Conservation (phyloP, 2,797 vertebrate genomes). For the Rhynchonycteris naso region DNA sequence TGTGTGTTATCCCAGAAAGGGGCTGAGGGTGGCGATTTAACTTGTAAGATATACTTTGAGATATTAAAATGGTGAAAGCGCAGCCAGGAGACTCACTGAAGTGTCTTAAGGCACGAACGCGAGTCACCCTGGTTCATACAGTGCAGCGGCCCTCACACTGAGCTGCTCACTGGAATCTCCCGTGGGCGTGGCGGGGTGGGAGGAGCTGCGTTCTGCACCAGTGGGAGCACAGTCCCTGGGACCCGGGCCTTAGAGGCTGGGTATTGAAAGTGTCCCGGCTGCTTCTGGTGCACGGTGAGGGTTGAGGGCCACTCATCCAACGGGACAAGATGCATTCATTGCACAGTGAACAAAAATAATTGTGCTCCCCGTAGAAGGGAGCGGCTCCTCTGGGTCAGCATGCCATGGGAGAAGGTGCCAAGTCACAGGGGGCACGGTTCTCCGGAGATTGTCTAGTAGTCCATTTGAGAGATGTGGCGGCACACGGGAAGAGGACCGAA, state of each 20-base stretch:
- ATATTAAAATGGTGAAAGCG: slow-evolving; percentile 1
- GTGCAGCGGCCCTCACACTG: not conserved
- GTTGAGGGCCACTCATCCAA: not conserved
- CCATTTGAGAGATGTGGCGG: not conserved
- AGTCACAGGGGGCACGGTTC: not conserved
- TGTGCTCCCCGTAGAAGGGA: not conserved
- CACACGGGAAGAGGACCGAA: not conserved
- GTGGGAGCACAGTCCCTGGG: not conserved
- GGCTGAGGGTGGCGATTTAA: not conserved
- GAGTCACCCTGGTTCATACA: not conserved
- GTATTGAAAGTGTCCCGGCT: not conserved
- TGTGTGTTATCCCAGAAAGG: slow-evolving; percentile 1
- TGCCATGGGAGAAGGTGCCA: not conserved
- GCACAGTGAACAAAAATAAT: not conserved
- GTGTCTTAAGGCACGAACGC: too few relatives aligned
- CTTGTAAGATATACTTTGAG: not conserved
- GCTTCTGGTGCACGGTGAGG: not conserved
- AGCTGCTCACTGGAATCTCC: not conserved
- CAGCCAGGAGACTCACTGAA: not conserved
- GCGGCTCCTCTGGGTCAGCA: not conserved
- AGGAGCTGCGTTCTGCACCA: not conserved
- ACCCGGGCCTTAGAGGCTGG: not conserved
- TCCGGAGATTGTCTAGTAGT: not conserved
- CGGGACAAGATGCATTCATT: not conserved
- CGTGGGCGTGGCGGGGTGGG: not conserved